Base-by-base conservation (phyloP, 2,888 invertebrate genomes). In the Hydrotaea diabolus region DNA sequence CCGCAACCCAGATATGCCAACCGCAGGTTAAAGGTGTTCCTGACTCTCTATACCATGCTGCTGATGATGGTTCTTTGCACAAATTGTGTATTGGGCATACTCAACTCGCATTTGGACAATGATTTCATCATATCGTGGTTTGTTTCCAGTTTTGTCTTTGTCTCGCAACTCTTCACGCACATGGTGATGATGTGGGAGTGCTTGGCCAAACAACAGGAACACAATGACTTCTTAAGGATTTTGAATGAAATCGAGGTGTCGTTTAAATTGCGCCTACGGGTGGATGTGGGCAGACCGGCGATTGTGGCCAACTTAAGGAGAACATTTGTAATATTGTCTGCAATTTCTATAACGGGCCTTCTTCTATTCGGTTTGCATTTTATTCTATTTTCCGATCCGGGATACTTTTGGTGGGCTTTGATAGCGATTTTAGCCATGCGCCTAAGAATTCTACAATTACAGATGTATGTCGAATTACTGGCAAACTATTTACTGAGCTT, bases 121-220 rank as follows among this genome's bases (percentile, higher is more conserved):
- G 80, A 74, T 3, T 85, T 49, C 36, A 74, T 85, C 21, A 64
- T 87, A 43, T 85, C 87, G 3, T 85, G 85, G 80, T 21, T 71
- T n/a, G 87, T 87, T 4, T 46, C 84, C 0, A 84, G 79, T 0
- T 36, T 76, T 11, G 82, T 86, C 11, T 86, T 83, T 17, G 73
- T 76, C 0, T 59, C 72, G 0, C 87, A 87, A 80, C 53, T 80
- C 15, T 13, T 80, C 8, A 78, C 86, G 1, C 85, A 87, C 64
- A 15, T 81, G 15, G 17, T 86, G 2, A 86, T 87, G 1, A 43
- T 87, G 57, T 72, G 72, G 19, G 87, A 87, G 77, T 26, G 86
- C 0, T 36, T 86, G 8, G 49, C 64, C 9, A 85, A 81, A 55
- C 77, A 80, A 0, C 23, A 23, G 2, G 46, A 86, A 15, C 86